Evolutionary conservation across 2,888 invertebrate species (phyloP), one percentile per base, ranked within the genome.

Genomic region (Emmelina monodactyla): DNA sequence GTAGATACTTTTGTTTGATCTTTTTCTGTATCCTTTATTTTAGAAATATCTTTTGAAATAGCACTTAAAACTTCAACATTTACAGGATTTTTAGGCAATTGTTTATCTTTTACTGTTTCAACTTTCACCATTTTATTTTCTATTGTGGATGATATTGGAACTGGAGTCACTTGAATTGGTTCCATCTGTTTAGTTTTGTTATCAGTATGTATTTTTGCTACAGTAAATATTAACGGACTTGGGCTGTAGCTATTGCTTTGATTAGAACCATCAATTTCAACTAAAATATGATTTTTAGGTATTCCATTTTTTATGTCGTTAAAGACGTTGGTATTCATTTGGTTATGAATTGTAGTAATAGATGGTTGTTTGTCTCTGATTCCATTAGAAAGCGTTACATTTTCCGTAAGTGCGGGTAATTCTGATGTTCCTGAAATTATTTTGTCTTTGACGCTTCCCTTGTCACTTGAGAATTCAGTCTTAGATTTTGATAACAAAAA

Each of bases 131-230:
- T n/a, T n/a, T n/a, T n/a, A n/a, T n/a, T n/a, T 58, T 76, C 76
- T 33, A 61, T 54, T 2, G 73, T 72, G 16, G 76, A 76, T 42
- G 66, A 46, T 48, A 78, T 75, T 31, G 78, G 76, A 16, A 61
- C 63, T 16, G 71, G 57, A 19, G 68, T 72, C 22, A 70, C 55
- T 47, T 73, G 71, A 33, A 73, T 50, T 22, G 72, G 69, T 50
- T 75, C 71, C 62, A 70, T 69, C 12, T 61, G 49, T 43, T 62
- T 69, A 14, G 53, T 53, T 56, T 68, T 68, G 28, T 55, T 59
- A 41, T 73, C 68, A 2, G 62, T 54, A 34, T 76, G 75, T 46
- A 78, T 79, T 62, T 76, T 79, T 5, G 79, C 79, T n/a, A 75
- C 78, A 13, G 78, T 79, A 45, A 79, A 78, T 45, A 79, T 78